Evolutionary conservation across 2,113 vertebrate genomes (phyloP), one percentile per base, ranked within the genome.

Genomic region (Zeus faber): DNA sequence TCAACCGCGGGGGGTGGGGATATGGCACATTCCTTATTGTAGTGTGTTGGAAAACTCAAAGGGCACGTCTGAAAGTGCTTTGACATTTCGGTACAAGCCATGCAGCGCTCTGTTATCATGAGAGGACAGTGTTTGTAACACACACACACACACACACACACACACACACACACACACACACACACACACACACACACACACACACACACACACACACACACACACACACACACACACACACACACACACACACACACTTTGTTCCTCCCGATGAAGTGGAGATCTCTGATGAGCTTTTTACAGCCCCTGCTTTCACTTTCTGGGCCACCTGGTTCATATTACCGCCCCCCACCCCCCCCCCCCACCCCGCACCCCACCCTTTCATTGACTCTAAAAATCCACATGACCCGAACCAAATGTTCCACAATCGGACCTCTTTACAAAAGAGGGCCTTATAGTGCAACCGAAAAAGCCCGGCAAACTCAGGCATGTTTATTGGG

Each of bases 201-300:
- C n/a, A n/a, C n/a, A n/a, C n/a, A n/a, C n/a, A n/a, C n/a, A n/a
- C n/a, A n/a, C n/a, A n/a, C n/a, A 74, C 68, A 72, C 77, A 77
- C 62, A 65, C 67, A 48, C 9, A 58, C 66, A 62, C 49, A 59
- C 58, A 63, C 65, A 48, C 70, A 24, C 26, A 58, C 29, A 24
- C 45, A 55, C n/a, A 22, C 67, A 53, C 66, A 63, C 62, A 70
- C 57, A 47, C 52, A 54, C 69, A 49, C 60, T 44, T 70, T 80
- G 74, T 77, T 76, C 68, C 65, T 65, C 55, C 24, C 40, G 62
- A 71, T 61, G 79, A 85, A 80, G 65, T 60, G 37, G 68, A 73
- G 67, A 71, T 65, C 59, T 79, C 76, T 81, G 85, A 87, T 80
- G 62, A 86, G 70, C 66, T 62, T 86, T 87, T 89, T 85, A 88